Evolutionary conservation across 2,113 vertebrate species (phyloP), one percentile per base, ranked within the genome.

Genomic region (Trinectes maculatus): DNA sequence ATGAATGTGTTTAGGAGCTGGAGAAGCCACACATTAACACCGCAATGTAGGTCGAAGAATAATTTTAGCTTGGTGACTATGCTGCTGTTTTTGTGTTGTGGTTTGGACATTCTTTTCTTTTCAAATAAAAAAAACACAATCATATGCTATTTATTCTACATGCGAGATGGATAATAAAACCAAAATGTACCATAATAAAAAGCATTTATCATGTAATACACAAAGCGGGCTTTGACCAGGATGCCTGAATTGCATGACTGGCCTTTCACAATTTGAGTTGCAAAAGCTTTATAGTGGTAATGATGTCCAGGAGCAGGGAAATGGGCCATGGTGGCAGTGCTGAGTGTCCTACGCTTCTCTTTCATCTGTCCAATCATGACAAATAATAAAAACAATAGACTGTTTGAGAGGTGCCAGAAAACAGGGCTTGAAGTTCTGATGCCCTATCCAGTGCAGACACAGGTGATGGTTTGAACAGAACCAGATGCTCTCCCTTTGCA

Each of bases 211-310:
- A 1, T 65, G 55, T 77, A 48, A 75, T 37, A 66, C 5, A 83
- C 67, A 79, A 77, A 82, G 42, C 55, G 83, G 62, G 78, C 66
- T 79, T 68, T 62, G 71, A 77, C 66, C 72, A 83, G 73, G 19
- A 58, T 71, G 55, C 34, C 72, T 55, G 59, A 65, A 46, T 44
- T 55, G 67, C 62, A 71, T 42, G 74, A 56, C 28, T 26, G 47
- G 66, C 56, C 21, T 65, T 59, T 48, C 24, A 54, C 36, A 42
- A 61, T 74, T 54, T 58, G 53, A 52, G 52, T 42, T 43, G 64
- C 52, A 36, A 65, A 75, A 67, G 77, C 83, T 88, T 90, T 88
- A 71, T 77, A 80, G 79, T 86, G 86, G 64, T 89, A 85, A 89
- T 85, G 68, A 74, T 77, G 80, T 83, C 74, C 80, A 85, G 77